Conservation (phyloP, 2,888 invertebrate species). For the Conchocele bisecta region DNA sequence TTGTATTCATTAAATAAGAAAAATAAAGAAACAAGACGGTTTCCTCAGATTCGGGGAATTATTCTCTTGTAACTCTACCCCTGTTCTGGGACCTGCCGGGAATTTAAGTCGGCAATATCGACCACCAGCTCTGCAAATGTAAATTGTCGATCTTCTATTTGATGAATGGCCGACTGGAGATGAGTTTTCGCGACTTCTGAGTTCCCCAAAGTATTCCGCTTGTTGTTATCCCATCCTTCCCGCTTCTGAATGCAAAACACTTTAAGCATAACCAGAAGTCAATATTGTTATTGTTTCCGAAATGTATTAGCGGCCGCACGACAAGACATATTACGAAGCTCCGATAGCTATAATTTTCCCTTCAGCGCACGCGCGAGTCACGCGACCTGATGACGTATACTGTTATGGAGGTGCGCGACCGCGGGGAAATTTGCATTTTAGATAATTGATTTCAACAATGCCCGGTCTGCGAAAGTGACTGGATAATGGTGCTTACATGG, state of each 20-base stretch:
- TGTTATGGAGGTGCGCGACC: constrained; percentile 41
- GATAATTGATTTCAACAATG: constrained; percentile 61
- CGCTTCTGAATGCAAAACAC: constrained; percentile 55
- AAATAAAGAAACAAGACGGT: too few relatives aligned
- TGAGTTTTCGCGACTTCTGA: constrained; percentile 49
- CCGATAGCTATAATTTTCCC: constrained; percentile 55
- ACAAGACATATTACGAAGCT: constrained; percentile 42
- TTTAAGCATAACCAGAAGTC: constrained; percentile 62
- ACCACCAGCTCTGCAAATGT: constrained; percentile 48
- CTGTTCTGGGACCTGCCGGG: constrained; percentile 40
- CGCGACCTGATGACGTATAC: constrained; percentile 55
- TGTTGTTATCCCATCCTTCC: constrained; percentile 56
- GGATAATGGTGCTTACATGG: too few relatives aligned
- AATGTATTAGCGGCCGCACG: constrained; percentile 56
- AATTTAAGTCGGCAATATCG: constrained; percentile 57
- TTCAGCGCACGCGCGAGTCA: constrained; percentile 53
- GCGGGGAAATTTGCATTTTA: constrained; percentile 57
- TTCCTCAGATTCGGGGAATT: too few relatives aligned
- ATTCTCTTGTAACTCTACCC: constrained; percentile 53
- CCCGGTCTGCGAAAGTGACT: too few relatives aligned
- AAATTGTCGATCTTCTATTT: constrained; percentile 58
- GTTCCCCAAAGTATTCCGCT: constrained; percentile 57
- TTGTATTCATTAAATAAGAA: too few relatives aligned
- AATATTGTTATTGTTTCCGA: constrained; percentile 60
- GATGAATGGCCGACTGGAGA: constrained; percentile 57